phyloP scores from a whole-genome alignment of 2,113 vertebrate genomes.

The Hemiscyllium ocellatum region DNA sequence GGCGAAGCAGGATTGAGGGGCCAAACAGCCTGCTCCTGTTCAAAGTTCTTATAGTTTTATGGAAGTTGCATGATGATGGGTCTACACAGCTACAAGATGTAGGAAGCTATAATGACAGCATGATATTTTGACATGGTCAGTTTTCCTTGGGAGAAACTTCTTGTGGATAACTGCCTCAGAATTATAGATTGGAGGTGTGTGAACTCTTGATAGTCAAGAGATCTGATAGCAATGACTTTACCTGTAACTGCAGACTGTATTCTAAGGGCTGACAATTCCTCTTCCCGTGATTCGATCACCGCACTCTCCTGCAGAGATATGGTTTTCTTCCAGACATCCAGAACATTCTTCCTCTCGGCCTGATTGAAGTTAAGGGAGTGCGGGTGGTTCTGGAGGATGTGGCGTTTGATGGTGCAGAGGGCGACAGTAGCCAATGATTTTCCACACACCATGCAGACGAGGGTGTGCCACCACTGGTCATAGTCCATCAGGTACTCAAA shows the following conservation, averaged over 20 bases:
- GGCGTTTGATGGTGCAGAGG: slow-evolving; percentile 88
- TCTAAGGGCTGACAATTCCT: slow-evolving; percentile 36
- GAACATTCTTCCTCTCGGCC: slow-evolving; percentile 74
- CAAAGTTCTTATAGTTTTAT: too few relatives aligned
- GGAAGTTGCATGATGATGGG: too few relatives aligned
- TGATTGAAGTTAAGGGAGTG: slow-evolving; percentile 81
- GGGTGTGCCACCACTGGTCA: slow-evolving; percentile 72
- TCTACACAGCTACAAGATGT: too few relatives aligned
- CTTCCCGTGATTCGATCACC: slow-evolving; percentile 41
- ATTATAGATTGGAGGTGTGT: neutral
- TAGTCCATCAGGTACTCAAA: slow-evolving; percentile 90
- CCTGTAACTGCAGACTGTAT: neutral
- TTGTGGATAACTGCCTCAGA: too few relatives aligned
- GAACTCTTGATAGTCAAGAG: neutral
- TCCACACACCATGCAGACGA: slow-evolving; percentile 93
- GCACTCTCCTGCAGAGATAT: neutral
- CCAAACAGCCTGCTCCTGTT: too few relatives aligned
- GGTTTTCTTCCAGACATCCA: slow-evolving; percentile 72
- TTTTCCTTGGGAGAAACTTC: too few relatives aligned
- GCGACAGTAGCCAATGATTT: slow-evolving; percentile 83
- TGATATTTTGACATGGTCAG: too few relatives aligned
- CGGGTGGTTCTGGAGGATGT: slow-evolving; percentile 83
- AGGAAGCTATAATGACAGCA: too few relatives aligned
- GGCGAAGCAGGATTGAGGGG: too few relatives aligned
- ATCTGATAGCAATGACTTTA: neutral